A percentile compares a stretch with the other conserved stretches of the same genome.
These are phyloP conservation scores for Aleiodes alternator DNA, from an alignment of 2,888 invertebrate species.

Conservation along the genomic window DNA sequence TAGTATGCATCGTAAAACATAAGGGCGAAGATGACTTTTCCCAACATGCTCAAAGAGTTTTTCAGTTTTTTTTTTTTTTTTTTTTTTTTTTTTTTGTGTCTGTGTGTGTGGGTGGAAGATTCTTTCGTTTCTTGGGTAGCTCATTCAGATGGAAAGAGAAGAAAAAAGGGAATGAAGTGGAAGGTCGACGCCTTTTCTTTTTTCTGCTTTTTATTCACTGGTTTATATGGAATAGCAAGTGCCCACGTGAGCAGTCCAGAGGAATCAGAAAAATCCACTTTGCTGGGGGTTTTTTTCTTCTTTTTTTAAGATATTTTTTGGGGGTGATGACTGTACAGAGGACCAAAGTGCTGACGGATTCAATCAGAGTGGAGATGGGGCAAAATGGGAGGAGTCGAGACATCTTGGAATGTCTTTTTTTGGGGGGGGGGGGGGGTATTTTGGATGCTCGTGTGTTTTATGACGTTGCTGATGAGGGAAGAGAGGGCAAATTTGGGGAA, in stretches of 20 bases:
- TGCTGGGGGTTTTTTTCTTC: constrained; percentile 22
- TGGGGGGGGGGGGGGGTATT: too few relatives aligned
- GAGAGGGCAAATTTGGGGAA: too few relatives aligned
- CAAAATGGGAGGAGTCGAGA: too few relatives aligned
- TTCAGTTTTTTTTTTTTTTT: constrained; percentile 21
- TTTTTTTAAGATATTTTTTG: neutral
- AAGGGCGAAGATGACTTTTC: constrained; percentile 50
- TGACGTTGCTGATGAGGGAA: too few relatives aligned
- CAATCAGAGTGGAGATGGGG: too few relatives aligned
- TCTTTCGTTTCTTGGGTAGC: neutral
- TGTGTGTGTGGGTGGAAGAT: neutral
- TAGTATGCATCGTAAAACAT: constrained; percentile 56
- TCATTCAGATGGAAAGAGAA: neutral
- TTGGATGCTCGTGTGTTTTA: too few relatives aligned
- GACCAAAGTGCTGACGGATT: too few relatives aligned
- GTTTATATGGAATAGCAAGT: constrained; percentile 9
- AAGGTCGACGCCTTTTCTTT: constrained; percentile 29
- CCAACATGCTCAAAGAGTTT: constrained; percentile 35
- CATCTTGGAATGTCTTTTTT: too few relatives aligned
- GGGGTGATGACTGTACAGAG: too few relatives aligned
- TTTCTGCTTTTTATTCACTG: constrained; percentile 12
- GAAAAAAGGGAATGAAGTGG: constrained; percentile 7
- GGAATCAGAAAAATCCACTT: constrained; percentile 33
- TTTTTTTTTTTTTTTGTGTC: too few relatives aligned
- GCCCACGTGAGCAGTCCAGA: constrained; percentile 17